Conservation (phyloP, 2,888 invertebrate genomes). For the Agrochola lychnidis region DNA sequence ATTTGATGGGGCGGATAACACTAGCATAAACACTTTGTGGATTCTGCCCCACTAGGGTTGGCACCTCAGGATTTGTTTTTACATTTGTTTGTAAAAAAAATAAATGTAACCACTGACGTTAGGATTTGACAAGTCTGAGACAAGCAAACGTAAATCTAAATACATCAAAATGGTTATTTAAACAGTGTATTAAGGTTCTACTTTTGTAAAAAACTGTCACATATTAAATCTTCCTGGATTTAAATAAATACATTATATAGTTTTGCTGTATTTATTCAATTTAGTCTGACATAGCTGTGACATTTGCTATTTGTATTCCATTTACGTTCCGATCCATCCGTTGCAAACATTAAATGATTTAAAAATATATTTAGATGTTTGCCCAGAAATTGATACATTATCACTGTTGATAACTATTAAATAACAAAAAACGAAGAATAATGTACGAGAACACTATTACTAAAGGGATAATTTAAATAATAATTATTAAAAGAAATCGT, state of each 20-base stretch:
- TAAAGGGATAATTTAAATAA: constrained; percentile 37
- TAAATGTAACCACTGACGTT: constrained; percentile 24
- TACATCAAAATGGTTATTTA: constrained; percentile 32
- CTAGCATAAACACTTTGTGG: constrained; percentile 33
- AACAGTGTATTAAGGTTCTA: constrained; percentile 25
- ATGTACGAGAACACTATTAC: constrained; percentile 34
- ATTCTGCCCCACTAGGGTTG: constrained; percentile 40
- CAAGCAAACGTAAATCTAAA: constrained; percentile 32
- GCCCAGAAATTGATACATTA: constrained; percentile 28
- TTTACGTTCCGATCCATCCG: constrained; percentile 30
- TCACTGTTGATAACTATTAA: constrained; percentile 28
- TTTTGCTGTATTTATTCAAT: constrained; percentile 32
- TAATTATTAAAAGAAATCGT: constrained; percentile 37
- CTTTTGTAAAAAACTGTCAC: constrained; percentile 15
- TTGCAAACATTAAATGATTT: constrained; percentile 33
- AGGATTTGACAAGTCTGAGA: constrained; percentile 30
- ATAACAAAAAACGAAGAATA: constrained; percentile 31
- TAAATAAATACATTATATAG: constrained; percentile 28
- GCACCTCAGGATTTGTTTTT: constrained; percentile 24
- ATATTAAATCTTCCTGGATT: constrained; percentile 16
- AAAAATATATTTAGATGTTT: constrained; percentile 30
- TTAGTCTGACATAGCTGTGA: constrained; percentile 28
- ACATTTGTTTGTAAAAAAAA: constrained; percentile 7
- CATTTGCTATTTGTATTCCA: constrained; percentile 29
- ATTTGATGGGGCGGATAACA: constrained; percentile 20